Evolutionary conservation across 2,113 vertebrate genomes (phyloP).

Genomic region (Lates calcarifer): DNA sequence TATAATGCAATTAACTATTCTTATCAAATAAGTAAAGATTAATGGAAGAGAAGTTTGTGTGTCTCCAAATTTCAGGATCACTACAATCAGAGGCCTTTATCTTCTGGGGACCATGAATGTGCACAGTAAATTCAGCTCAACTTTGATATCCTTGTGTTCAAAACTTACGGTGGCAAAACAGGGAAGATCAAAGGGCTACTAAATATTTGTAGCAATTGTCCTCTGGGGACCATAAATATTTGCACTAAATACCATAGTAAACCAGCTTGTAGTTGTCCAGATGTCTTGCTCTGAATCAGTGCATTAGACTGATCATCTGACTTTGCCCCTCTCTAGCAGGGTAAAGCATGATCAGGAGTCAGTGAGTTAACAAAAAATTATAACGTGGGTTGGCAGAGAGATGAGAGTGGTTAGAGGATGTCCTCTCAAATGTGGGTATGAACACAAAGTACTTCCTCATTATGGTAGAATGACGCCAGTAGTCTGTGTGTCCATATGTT

Average conservation of each 20-base stretch:
- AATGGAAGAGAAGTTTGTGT: neutral
- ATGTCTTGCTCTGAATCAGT: neutral
- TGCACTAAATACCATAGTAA: neutral
- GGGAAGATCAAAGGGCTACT: too few relatives aligned
- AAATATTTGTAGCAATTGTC: neutral
- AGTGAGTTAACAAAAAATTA: conserved; percentile 16
- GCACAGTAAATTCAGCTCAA: neutral
- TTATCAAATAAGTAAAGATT: neutral
- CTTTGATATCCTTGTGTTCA: neutral
- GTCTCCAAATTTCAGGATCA: neutral
- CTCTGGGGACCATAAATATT: conserved; percentile 5
- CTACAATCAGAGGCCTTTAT: neutral
- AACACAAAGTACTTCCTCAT: conserved; percentile 48
- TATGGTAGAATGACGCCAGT: conserved; percentile 46
- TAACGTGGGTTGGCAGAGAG: neutral
- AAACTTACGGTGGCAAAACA: neutral
- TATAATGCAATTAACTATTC: too few relatives aligned
- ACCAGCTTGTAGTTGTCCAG: neutral
- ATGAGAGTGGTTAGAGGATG: neutral
- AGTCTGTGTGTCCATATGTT: conserved; percentile 62
- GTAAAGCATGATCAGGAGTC: neutral
- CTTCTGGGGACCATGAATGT: neutral
- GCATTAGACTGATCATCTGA: neutral
- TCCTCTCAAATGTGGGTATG: conserved; percentile 37
- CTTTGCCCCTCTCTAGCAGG: neutral